Percentiles rank a stretch among this genome's conserved stretches.
Conservation (phyloP, 2,888 invertebrate species). For the Temnothorax rugatulus region DNA sequence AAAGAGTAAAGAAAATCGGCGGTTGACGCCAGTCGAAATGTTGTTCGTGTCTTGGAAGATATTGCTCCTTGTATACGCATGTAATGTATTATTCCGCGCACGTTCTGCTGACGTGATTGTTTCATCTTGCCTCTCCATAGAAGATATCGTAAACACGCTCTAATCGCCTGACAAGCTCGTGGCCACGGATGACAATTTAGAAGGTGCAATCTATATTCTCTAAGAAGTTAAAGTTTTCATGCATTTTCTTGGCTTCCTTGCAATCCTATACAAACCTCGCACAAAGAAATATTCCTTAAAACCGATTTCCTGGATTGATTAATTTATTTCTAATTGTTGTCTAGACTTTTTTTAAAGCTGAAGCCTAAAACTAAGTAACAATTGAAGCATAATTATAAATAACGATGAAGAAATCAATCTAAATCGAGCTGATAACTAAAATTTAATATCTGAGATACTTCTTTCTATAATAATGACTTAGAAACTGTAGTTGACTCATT, state of each 20-base stretch:
- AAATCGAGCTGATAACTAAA: not conserved
- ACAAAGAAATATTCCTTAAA: slow-evolving; percentile 10
- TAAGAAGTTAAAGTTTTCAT: slow-evolving; percentile 61
- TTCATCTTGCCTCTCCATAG: slow-evolving; percentile 83
- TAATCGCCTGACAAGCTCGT: slow-evolving; percentile 69
- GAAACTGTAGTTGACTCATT: not conserved
- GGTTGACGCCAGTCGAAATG: slow-evolving; percentile 77
- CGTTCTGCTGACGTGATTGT: slow-evolving; percentile 72
- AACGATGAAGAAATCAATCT: not conserved
- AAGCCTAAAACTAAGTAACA: not conserved
- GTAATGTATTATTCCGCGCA: slow-evolving; percentile 70
- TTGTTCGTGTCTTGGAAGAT: slow-evolving; percentile 76
- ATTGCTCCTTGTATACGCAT: slow-evolving; percentile 72
- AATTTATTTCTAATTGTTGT: slow-evolving; percentile 23
- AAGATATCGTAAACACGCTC: slow-evolving; percentile 79
- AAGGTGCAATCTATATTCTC: not conserved
- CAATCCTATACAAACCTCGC: slow-evolving; percentile 47
- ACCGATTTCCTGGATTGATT: not conserved
- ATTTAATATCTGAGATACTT: not conserved
- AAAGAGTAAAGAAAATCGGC: slow-evolving; percentile 72
- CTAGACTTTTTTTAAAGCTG: not conserved
- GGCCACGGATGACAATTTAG: slow-evolving; percentile 66
- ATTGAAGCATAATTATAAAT: slow-evolving; percentile 11
- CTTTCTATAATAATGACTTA: slow-evolving; percentile 8
- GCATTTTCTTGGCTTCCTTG: slow-evolving; percentile 32